A percentile compares a stretch with the other conserved stretches of the same genome.
Conservation (phyloP, 2,888 invertebrate species). For the Embidobia sp. region DNA sequence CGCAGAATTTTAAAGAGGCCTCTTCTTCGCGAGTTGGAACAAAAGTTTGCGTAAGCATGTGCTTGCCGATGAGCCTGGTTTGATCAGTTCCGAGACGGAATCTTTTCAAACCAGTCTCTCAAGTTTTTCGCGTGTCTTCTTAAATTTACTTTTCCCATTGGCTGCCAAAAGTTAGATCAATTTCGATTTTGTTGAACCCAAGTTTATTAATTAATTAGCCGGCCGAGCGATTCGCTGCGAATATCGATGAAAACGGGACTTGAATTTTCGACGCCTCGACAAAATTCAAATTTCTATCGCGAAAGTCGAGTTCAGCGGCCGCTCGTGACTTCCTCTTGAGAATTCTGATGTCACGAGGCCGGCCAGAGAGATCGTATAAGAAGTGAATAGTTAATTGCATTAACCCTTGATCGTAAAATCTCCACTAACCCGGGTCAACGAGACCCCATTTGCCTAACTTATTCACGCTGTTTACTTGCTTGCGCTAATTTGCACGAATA, state of each 20-base stretch:
- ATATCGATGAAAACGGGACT: no score
- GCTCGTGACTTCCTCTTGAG: conserved; percentile 8
- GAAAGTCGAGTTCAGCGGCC: not conserved
- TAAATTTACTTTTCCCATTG: no score
- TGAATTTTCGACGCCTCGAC: no score
- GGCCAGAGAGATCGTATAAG: conserved; percentile 11
- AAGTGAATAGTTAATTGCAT: conserved; percentile 32
- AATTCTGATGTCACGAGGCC: not conserved
- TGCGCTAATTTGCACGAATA: conserved; percentile 1
- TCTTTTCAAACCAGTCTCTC: not conserved
- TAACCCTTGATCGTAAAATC: conserved; percentile 44
- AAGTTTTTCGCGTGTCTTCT: no score
- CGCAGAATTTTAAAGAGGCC: conserved; percentile 76
- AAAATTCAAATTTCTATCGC: no score
- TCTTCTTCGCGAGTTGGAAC: conserved; percentile 68
- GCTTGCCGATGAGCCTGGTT: conserved; percentile 4
- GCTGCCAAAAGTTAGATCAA: no score
- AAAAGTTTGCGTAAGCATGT: conserved; percentile 67
- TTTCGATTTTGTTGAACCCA: no score
- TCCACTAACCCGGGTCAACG: conserved; percentile 30
- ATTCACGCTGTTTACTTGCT: conserved; percentile 17
- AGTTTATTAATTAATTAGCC: no score
- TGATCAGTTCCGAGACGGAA: no score
- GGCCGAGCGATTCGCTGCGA: no score
- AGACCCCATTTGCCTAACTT: conserved; percentile 3